Evolutionary conservation across 2,888 invertebrate species (phyloP).

Genomic region (Minunthozetes semirufus): DNA sequence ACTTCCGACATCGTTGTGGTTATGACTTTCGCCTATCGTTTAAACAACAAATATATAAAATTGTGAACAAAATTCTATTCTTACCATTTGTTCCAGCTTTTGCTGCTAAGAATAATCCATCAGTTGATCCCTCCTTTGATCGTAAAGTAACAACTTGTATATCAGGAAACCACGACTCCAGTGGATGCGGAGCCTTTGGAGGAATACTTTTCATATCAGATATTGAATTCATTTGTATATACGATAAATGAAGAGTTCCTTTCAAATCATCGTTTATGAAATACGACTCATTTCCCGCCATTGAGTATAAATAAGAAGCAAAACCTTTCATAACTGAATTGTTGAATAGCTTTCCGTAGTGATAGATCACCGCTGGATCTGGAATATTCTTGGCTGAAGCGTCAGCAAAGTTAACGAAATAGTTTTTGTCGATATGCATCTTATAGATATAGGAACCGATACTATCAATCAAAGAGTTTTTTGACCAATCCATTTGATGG

Average conservation of each 20-base stretch:
- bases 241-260: neutral
- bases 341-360: conserved; percentile 21
- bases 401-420: conserved; percentile 32
- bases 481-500: neutral
- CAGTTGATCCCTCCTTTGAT: neutral
- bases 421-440: conserved; percentile 13
- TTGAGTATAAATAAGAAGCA: conserved; percentile 10
- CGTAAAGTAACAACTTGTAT: conserved; percentile 7
- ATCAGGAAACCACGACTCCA: conserved; percentile 17
- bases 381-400: neutral
- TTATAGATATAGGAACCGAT: conserved; percentile 22
- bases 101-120: conserved; percentile 17
- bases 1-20: conserved; percentile 24
- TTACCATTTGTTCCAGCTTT: conserved; percentile 31
- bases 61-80: neutral
- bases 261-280: too few relatives aligned
- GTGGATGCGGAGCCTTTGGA: conserved; percentile 16
- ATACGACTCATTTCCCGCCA: neutral
- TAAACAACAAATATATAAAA: neutral
- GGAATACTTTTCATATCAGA: neutral
- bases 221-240: neutral
- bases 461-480: neutral
- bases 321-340: neutral
- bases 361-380: neutral
- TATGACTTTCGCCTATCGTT: conserved; percentile 2